phyloP scores from a whole-genome alignment of 2,888 invertebrate species.

The Podotricha telesiphe region DNA sequence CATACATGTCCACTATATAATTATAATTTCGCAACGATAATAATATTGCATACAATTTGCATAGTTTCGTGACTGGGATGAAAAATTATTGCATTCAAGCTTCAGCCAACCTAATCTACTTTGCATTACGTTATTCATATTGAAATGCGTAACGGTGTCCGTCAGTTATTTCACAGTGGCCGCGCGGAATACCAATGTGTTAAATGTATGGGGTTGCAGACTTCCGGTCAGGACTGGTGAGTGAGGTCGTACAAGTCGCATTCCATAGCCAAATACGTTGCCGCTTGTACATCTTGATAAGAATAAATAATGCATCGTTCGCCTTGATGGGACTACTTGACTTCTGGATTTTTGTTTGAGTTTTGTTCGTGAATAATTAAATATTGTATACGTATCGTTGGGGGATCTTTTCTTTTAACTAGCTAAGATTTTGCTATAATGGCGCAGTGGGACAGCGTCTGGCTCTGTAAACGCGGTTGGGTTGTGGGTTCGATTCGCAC shows the following conservation, averaged over 20 bases:
- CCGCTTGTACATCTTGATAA: conserved; percentile 56
- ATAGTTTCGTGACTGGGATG: conserved; percentile 36
- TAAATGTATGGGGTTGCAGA: neutral
- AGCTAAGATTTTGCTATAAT: no score
- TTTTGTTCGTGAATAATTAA: neutral
- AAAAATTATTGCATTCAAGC: conserved; percentile 45
- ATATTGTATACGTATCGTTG: neutral
- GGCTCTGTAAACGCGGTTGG: no score
- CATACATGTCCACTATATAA: conserved; percentile 4
- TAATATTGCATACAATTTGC: conserved; percentile 39
- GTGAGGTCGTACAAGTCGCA: conserved; percentile 55
- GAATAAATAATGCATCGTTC: conserved; percentile 70
- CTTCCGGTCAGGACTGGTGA: conserved; percentile 7
- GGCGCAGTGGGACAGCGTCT: no score
- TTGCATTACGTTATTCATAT: conserved; percentile 50
- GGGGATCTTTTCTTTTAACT: no score
- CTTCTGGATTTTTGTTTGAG: neutral
- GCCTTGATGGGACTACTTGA: conserved; percentile 40
- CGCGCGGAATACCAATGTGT: conserved; percentile 63
- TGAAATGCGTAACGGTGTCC: conserved; percentile 61
- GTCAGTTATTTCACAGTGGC: conserved; percentile 53
- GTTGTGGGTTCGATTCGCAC: no score
- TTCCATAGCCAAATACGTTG: conserved; percentile 73
- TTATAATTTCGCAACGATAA: conserved; percentile 21
- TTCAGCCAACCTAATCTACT: conserved; percentile 51